Conservation (phyloP, 2,888 invertebrate genomes). For the Meta bourneti region DNA sequence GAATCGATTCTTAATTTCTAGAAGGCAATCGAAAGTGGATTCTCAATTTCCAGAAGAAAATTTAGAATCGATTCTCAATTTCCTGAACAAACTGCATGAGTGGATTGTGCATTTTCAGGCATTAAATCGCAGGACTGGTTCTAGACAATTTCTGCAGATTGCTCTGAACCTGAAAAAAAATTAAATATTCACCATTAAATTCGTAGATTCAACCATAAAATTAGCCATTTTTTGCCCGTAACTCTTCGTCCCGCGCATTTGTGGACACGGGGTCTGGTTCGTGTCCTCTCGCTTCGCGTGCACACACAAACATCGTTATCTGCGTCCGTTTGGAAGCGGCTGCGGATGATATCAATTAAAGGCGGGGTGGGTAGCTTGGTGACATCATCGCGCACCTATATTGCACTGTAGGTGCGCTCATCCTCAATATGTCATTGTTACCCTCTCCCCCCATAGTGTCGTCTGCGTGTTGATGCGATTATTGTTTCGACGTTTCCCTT, state of each 20-base stretch:
- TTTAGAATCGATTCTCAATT: no score
- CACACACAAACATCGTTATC: background rate
- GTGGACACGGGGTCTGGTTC: background rate
- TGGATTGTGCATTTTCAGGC: no score
- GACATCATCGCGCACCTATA: conserved; percentile 29
- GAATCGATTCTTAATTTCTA: no score
- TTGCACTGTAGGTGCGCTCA: conserved; percentile 23
- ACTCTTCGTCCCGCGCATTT: background rate
- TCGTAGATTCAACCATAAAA: background rate
- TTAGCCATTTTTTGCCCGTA: background rate
- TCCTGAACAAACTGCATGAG: no score
- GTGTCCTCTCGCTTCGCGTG: conserved; percentile 12
- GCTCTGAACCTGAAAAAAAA: no score
- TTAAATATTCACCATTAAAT: background rate
- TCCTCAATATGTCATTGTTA: background rate
- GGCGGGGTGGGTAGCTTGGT: background rate
- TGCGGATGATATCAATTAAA: conserved; percentile 73
- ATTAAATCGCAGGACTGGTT: no score
- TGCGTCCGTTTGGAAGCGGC: conserved; percentile 1
- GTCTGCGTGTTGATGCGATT: background rate
- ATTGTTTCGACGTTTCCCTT: background rate
- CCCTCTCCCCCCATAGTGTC: background rate
- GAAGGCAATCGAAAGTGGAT: no score
- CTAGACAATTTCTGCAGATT: no score
- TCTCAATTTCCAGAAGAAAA: no score